These are phyloP conservation scores for Tringa solitaria DNA, from an alignment of 2,113 vertebrate species.

Conservation along the genomic window DNA sequence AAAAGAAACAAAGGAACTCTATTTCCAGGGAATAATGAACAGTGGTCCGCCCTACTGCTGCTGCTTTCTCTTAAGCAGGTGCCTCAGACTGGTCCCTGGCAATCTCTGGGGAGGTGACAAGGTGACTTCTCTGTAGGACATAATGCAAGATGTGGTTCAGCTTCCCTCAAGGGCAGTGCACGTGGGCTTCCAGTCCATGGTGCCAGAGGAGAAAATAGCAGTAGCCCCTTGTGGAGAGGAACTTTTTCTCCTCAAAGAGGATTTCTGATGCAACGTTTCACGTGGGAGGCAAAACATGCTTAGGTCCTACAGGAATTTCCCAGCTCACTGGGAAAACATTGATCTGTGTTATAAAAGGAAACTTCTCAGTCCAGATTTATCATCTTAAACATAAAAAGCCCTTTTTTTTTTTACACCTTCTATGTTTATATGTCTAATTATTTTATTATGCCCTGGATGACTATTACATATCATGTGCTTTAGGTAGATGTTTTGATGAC, in stretches of 20 bases:
- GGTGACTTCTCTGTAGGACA: not conserved
- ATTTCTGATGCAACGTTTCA: not conserved
- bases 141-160: not conserved
- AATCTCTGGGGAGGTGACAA: not conserved
- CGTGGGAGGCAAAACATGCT: not conserved
- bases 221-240: not conserved
- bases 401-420: not conserved
- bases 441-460: not conserved
- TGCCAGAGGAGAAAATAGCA: not conserved
- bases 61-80: not conserved
- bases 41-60: not conserved
- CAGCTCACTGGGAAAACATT: not conserved
- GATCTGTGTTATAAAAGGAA: not conserved
- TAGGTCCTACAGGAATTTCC: slow-evolving; percentile 10
- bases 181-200: not conserved
- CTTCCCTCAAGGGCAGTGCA: not conserved
- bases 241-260: not conserved
- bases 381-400: not conserved
- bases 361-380: not conserved
- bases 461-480: not conserved
- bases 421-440: not conserved
- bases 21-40: not conserved
- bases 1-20: not conserved
- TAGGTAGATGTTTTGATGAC: not conserved
- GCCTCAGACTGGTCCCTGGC: not conserved